These are phyloP conservation scores for Eufriesea mexicana DNA, from an alignment of 1,140 invertebrate species.

Conservation along the genomic window DNA sequence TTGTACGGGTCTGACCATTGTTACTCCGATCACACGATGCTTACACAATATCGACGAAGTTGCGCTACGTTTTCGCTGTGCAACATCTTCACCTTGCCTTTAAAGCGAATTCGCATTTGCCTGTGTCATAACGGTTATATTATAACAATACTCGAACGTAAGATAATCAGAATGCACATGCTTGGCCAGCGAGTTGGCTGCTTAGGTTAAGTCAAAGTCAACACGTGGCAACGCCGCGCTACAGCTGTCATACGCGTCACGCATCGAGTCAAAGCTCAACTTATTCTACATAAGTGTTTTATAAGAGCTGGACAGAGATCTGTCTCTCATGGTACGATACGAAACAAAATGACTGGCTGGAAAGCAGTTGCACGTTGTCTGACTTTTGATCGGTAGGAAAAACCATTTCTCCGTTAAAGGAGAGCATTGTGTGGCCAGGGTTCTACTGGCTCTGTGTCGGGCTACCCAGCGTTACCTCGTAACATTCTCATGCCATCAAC, in stretches of 20 bases:
- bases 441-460: constrained; percentile 7
- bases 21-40: constrained; percentile 25
- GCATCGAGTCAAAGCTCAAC: constrained; percentile 62
- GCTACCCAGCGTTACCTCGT: constrained; percentile 10
- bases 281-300: constrained; percentile 43
- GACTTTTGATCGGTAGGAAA: constrained; percentile 25
- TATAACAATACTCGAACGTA: constrained; percentile 11
- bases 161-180: constrained; percentile 53
- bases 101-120: neutral
- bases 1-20: constrained; percentile 12
- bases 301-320: constrained; percentile 2
- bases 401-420: constrained; percentile 23
- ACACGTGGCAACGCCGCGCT: constrained; percentile 53
- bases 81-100: constrained; percentile 2
- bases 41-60: constrained; percentile 45
- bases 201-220: constrained; percentile 57
- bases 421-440: constrained; percentile 22
- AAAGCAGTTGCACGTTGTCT: neutral
- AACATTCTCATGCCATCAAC: constrained; percentile 63
- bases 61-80: constrained; percentile 14
- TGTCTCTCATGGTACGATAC: neutral
- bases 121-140: neutral
- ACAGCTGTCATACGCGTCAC: constrained; percentile 59
- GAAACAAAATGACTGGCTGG: neutral
- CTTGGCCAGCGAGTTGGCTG: constrained; percentile 32